Conservation (phyloP, 64 coral and sea anemone genomes). For the Actinia equina region DNA sequence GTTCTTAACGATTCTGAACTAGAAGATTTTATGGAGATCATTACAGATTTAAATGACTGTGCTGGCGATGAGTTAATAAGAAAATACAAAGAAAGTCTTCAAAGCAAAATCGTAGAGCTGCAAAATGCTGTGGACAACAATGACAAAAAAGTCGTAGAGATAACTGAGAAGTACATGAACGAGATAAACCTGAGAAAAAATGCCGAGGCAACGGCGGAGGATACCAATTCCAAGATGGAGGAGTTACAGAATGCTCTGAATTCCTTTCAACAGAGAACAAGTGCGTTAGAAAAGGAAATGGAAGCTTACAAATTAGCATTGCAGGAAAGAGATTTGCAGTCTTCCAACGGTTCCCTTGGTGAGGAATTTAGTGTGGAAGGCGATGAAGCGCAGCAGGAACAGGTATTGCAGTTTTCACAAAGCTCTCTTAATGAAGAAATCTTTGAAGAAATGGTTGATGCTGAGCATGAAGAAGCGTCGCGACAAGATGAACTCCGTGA, state of each 20-base stretch:
- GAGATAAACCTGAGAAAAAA: not conserved
- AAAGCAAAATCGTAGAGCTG: not conserved
- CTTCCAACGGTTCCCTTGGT: not conserved
- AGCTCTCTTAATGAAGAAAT: not conserved
- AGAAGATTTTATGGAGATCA: not conserved
- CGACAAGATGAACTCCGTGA: not conserved
- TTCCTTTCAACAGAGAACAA: not conserved
- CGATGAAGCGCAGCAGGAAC: not conserved
- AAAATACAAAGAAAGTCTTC: not conserved
- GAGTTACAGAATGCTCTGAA: not conserved
- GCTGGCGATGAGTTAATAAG: not conserved
- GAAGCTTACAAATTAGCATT: not conserved
- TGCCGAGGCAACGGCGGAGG: not conserved
- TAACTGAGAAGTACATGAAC: conserved; percentile 15
- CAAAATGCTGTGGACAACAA: not conserved
- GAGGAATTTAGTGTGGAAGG: not conserved
- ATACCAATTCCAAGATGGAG: not conserved
- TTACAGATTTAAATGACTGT: not conserved
- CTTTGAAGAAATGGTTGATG: not conserved
- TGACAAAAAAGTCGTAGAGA: not conserved
- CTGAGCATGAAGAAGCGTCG: not conserved
- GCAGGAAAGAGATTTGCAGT: not conserved
- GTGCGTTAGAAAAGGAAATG: not conserved
- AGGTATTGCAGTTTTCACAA: not conserved
- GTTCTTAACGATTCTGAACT: not conserved